Evolutionary conservation across 1,140 invertebrate species (phyloP).

Genomic region (Drosophila littoralis): DNA sequence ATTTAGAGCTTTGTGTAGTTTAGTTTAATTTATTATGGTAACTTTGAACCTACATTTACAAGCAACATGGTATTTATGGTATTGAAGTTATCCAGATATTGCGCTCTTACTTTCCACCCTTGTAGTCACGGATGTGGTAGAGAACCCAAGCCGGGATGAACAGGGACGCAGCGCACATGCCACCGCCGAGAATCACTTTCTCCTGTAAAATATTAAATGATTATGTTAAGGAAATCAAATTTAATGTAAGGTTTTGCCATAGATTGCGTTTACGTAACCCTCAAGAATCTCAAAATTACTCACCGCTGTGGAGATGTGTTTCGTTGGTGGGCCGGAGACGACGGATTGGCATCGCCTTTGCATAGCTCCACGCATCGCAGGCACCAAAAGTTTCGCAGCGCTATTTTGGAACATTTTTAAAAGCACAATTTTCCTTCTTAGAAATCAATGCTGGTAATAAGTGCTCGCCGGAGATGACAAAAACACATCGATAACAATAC

Average conservation of each 20-base stretch:
- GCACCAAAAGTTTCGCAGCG: conserved; percentile 76
- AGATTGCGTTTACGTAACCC: conserved; percentile 77
- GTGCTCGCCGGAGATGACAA: conserved; percentile 19
- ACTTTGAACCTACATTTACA: conserved; percentile 57
- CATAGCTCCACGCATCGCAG: conserved; percentile 73
- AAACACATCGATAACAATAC: conserved; percentile 8
- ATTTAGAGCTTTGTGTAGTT: conserved; percentile 41
- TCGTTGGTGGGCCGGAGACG: conserved; percentile 74
- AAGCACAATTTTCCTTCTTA: conserved; percentile 15
- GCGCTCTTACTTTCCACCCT: conserved; percentile 68
- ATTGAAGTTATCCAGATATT: conserved; percentile 13
- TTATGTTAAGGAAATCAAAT: neutral
- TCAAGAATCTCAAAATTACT: conserved; percentile 52
- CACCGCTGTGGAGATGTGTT: conserved; percentile 74
- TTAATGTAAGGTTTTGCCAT: neutral
- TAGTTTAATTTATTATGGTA: conserved; percentile 53
- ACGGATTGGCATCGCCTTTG: conserved; percentile 78
- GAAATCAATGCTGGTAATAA: conserved; percentile 56
- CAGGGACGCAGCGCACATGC: conserved; percentile 71
- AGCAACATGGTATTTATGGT: conserved; percentile 53
- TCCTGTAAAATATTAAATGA: conserved; percentile 59
- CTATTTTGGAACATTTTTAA: conserved; percentile 81
- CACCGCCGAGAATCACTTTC: conserved; percentile 77
- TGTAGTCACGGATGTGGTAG: conserved; percentile 81
- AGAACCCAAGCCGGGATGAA: conserved; percentile 81